phyloP scores from a whole-genome alignment of 1,140 invertebrate species.

The Pachyrhynchus sulphureomaculatus region DNA sequence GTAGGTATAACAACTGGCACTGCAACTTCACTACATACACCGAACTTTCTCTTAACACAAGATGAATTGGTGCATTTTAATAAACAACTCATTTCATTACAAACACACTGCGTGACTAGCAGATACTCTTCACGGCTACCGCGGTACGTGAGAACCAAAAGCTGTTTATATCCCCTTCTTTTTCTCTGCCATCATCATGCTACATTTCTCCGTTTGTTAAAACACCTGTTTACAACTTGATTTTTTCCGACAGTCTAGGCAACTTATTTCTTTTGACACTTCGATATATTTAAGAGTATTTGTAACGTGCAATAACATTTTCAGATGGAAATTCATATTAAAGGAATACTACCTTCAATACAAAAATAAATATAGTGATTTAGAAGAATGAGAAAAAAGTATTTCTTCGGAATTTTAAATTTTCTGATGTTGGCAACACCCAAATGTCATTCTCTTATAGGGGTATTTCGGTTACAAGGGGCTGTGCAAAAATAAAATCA shows the following conservation, averaged over 20 bases:
- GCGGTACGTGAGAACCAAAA: conserved; percentile 42
- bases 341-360: too few species aligned
- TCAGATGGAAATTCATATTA: too few species aligned
- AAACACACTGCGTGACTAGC: conserved; percentile 19
- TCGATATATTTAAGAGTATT: too few species aligned
- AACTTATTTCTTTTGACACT: conserved; percentile 52
- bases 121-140: conserved; percentile 37
- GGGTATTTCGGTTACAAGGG: neutral
- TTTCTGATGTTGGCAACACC: too few species aligned
- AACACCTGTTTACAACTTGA: conserved; percentile 65
- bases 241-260: conserved; percentile 64
- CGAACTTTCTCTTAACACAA: conserved; percentile 4
- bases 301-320: too few species aligned
- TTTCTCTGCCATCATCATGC: conserved; percentile 31
- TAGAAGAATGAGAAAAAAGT: too few species aligned
- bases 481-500: too few species aligned
- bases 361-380: too few species aligned
- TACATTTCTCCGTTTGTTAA: conserved; percentile 60
- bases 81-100: conserved; percentile 5
- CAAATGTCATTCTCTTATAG: too few species aligned
- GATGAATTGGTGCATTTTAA: neutral
- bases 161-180: conserved; percentile 42
- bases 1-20: too few species aligned
- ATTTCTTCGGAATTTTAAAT: too few species aligned
- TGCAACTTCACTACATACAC: too few species aligned